These are phyloP conservation scores for Centropyge bicolor DNA, from an alignment of 2,797 vertebrate species.

Conservation along the genomic window DNA sequence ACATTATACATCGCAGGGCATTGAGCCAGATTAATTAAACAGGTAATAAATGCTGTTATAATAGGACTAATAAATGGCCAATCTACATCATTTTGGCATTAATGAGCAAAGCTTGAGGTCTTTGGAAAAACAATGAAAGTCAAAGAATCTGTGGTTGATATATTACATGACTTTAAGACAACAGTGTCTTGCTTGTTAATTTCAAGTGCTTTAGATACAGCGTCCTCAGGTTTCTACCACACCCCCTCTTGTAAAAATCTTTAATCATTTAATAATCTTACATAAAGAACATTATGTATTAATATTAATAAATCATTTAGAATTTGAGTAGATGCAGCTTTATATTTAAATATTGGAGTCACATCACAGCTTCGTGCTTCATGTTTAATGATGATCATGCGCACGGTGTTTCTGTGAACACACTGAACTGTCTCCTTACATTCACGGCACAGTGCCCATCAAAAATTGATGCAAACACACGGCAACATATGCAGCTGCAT, in stretches of 20 bases:
- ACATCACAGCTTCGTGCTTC: slow-evolving; percentile 19
- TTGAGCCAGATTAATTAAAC: slow-evolving; percentile 23
- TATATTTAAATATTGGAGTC: slow-evolving; percentile 27
- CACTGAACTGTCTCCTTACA: slow-evolving; percentile 19
- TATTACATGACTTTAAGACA: background rate
- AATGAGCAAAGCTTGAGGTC: slow-evolving; percentile 1
- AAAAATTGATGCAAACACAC: slow-evolving; percentile 61
- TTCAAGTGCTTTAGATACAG: background rate
- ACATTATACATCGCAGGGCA: slow-evolving; percentile 23
- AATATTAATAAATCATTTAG: slow-evolving; percentile 45
- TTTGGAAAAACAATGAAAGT: background rate
- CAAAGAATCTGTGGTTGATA: background rate
- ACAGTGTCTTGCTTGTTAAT: background rate
- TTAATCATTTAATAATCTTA: slow-evolving; percentile 46
- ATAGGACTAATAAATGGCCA: slow-evolving; percentile 19
- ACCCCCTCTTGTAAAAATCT: background rate
- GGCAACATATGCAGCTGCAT: slow-evolving; percentile 45
- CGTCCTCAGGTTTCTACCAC: slow-evolving; percentile 13
- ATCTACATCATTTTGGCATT: slow-evolving; percentile 17
- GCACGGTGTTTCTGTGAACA: slow-evolving; percentile 29
- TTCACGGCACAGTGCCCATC: slow-evolving; percentile 28
- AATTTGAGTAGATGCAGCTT: slow-evolving; percentile 7
- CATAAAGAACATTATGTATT: slow-evolving; percentile 47
- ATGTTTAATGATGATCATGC: slow-evolving; percentile 37
- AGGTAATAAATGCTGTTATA: slow-evolving; percentile 28